Evolutionary conservation across 1,140 invertebrate genomes (phyloP).

Genomic region (Hylaeus volcanicus): DNA sequence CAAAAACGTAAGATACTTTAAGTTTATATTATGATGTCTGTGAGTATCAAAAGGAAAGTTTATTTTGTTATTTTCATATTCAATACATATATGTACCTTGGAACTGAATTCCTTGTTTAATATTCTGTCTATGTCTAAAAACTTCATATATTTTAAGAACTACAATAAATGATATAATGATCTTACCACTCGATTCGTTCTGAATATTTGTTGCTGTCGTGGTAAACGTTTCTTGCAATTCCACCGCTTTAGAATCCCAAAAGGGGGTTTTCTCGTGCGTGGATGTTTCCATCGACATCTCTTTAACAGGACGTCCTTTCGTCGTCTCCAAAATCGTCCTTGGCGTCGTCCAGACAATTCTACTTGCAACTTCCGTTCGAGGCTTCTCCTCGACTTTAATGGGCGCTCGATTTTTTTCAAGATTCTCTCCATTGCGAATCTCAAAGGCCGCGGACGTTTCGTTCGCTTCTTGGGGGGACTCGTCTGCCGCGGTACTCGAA

Average conservation of each 20-base stretch:
- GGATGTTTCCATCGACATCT: conserved; percentile 1
- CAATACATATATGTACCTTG: too few relatives aligned
- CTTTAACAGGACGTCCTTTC: conserved; percentile 22
- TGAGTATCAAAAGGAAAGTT: too few relatives aligned
- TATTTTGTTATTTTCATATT: too few relatives aligned
- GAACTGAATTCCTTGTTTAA: too few relatives aligned
- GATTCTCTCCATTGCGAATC: conserved; percentile 59
- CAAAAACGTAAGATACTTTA: too few relatives aligned
- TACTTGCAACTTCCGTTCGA: conserved; percentile 58
- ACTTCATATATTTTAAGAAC: too few relatives aligned
- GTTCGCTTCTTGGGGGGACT: conserved; percentile 58
- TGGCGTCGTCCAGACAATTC: conserved; percentile 71
- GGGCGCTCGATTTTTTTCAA: conserved; percentile 55
- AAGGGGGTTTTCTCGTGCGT: not conserved
- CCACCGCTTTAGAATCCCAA: conserved; percentile 15
- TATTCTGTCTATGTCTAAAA: too few relatives aligned
- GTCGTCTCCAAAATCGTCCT: conserved; percentile 22
- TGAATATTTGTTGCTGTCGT: conserved; percentile 19
- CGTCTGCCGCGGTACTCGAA: conserved; percentile 42
- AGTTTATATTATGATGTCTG: too few relatives aligned
- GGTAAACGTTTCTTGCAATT: conserved; percentile 18
- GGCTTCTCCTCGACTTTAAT: conserved; percentile 45
- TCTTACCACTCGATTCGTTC: conserved; percentile 34
- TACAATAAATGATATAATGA: not conserved
- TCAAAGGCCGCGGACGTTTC: conserved; percentile 67